Conservation (phyloP, 2,888 invertebrate genomes). For the Drosophila mettleri region DNA sequence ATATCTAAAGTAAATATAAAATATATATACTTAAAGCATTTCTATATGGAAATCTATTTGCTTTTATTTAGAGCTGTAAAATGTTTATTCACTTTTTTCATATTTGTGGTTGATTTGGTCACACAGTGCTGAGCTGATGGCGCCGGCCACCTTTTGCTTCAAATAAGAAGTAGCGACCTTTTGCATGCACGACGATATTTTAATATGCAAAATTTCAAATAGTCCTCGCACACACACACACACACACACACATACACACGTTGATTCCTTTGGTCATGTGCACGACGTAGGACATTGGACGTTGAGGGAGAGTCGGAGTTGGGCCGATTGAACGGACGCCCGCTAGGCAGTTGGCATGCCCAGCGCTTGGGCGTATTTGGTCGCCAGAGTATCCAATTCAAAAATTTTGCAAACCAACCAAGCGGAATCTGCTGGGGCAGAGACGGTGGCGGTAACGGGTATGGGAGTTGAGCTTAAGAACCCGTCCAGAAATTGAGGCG, state of each 20-base stretch:
- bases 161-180: slow-evolving; percentile 68
- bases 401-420: slow-evolving; percentile 77
- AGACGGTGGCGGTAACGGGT: neutral
- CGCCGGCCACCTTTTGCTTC: slow-evolving; percentile 62
- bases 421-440: slow-evolving; percentile 69
- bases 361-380: slow-evolving; percentile 65
- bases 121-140: slow-evolving; percentile 32
- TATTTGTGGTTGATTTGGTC: neutral
- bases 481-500: slow-evolving; percentile 53
- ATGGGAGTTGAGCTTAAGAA: slow-evolving; percentile 32
- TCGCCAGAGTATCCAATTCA: slow-evolving; percentile 77
- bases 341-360: slow-evolving; percentile 60
- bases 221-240: slow-evolving; percentile 51
- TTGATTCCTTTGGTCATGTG: slow-evolving; percentile 72
- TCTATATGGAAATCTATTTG: no score
- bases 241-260: slow-evolving; percentile 35
- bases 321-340: slow-evolving; percentile 42
- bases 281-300: slow-evolving; percentile 44
- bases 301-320: slow-evolving; percentile 19
- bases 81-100: neutral
- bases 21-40: no score
- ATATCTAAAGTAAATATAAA: no score
- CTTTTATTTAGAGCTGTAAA: neutral
- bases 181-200: slow-evolving; percentile 80
- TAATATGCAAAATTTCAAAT: slow-evolving; percentile 81